These are phyloP conservation scores for Argya squamiceps DNA, from an alignment of 2,797 vertebrate species.

Conservation along the genomic window DNA sequence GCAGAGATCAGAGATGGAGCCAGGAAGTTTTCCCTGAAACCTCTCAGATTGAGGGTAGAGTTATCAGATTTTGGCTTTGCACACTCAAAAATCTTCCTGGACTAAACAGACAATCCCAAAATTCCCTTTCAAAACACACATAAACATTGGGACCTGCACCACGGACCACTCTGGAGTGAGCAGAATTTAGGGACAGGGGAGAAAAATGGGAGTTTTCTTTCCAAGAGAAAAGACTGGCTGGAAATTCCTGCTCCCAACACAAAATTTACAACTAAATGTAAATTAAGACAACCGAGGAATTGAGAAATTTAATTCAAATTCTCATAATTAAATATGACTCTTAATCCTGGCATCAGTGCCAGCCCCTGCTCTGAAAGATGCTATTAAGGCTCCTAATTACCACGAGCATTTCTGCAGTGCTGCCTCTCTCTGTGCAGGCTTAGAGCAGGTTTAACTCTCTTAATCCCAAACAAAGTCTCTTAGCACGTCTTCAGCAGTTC, in stretches of 20 bases:
- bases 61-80: background rate
- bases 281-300: background rate
- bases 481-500: constrained; percentile 5
- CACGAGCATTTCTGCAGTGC: background rate
- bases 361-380: constrained; percentile 6
- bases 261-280: background rate
- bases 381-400: constrained; percentile 25
- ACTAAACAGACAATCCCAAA: background rate
- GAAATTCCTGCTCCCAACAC: background rate
- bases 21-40: background rate
- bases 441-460: constrained; percentile 62
- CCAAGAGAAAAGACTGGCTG: background rate
- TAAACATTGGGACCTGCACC: background rate
- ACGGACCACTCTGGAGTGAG: background rate
- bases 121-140: background rate
- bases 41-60: background rate
- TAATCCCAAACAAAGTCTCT: constrained; percentile 63
- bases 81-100: background rate
- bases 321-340: constrained; percentile 19
- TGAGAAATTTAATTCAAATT: background rate
- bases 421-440: constrained; percentile 2
- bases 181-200: background rate
- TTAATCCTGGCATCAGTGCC: background rate
- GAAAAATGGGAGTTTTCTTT: background rate
- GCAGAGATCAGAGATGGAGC: background rate